A percentile compares a stretch with the other conserved stretches of the same genome.
Evolutionary conservation across 2,113 vertebrate genomes (phyloP).

Genomic region (Campylorhamphus procurvoides): DNA sequence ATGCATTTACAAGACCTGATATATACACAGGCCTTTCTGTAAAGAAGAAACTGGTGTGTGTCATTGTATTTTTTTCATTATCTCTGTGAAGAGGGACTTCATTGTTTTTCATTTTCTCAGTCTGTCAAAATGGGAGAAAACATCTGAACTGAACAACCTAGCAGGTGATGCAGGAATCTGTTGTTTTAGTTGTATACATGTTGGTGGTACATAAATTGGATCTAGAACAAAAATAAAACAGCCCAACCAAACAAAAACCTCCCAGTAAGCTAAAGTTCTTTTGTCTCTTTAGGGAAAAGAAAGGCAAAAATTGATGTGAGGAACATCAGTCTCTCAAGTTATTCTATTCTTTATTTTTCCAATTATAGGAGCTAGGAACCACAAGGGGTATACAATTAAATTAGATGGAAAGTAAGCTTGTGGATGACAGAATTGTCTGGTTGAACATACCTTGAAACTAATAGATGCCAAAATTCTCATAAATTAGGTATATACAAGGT

Average conservation of each 20-base stretch:
- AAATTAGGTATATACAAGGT: background rate
- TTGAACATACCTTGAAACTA: background rate
- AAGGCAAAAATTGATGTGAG: background rate
- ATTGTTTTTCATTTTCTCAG: background rate
- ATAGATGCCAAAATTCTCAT: background rate
- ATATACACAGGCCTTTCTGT: background rate
- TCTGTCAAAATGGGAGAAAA: background rate
- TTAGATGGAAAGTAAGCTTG: background rate
- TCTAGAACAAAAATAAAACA: background rate
- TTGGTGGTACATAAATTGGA: background rate
- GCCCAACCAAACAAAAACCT: background rate
- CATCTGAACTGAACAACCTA: background rate
- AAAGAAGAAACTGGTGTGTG: background rate
- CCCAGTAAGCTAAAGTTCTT: background rate
- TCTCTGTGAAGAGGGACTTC: background rate
- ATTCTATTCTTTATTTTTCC: background rate
- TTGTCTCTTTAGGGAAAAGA: background rate
- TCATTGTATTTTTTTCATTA: background rate
- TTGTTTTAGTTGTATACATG: background rate
- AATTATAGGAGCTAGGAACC: background rate
- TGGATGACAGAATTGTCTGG: background rate
- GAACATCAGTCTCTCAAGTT: background rate
- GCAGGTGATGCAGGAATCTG: background rate
- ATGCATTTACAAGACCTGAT: background rate
- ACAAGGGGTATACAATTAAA: background rate